Conservation (phyloP, 2,797 vertebrate genomes). For the Scarus forsteni region DNA sequence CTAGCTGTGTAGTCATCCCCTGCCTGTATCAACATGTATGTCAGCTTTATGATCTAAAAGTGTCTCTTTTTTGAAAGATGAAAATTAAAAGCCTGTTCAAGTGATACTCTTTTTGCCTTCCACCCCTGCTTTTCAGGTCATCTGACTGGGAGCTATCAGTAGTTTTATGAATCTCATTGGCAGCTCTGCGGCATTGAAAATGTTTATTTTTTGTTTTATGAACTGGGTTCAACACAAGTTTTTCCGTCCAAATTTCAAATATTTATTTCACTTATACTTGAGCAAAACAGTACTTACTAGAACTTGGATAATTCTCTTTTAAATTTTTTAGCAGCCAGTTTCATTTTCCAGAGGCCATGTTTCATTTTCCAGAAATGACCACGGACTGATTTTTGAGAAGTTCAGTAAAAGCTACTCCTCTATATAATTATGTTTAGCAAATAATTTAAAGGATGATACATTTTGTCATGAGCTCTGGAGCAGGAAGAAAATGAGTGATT, state of each 20-base stretch:
- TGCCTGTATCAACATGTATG: no score
- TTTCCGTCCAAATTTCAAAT: background rate
- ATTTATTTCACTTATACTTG: background rate
- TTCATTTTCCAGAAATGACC: background rate
- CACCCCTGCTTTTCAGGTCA: no score
- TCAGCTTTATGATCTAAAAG: no score
- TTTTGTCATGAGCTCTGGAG: constrained; percentile 21
- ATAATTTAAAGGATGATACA: constrained; percentile 14
- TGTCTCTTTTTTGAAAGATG: no score
- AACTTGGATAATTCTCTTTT: background rate
- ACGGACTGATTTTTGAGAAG: background rate
- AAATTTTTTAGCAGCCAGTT: background rate
- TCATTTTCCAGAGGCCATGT: constrained; percentile 5
- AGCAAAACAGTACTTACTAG: background rate
- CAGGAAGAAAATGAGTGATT: constrained; percentile 23
- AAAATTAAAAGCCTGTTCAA: no score
- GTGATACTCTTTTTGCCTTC: no score
- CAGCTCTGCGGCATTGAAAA: no score
- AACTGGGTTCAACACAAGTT: background rate
- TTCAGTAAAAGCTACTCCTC: background rate
- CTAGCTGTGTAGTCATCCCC: no score
- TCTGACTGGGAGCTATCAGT: no score
- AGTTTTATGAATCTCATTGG: no score
- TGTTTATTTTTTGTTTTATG: no score
- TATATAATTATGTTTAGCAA: constrained; percentile 6